These are phyloP conservation scores for Nebria salina DNA, from an alignment of 2,888 invertebrate genomes.

Conservation along the genomic window DNA sequence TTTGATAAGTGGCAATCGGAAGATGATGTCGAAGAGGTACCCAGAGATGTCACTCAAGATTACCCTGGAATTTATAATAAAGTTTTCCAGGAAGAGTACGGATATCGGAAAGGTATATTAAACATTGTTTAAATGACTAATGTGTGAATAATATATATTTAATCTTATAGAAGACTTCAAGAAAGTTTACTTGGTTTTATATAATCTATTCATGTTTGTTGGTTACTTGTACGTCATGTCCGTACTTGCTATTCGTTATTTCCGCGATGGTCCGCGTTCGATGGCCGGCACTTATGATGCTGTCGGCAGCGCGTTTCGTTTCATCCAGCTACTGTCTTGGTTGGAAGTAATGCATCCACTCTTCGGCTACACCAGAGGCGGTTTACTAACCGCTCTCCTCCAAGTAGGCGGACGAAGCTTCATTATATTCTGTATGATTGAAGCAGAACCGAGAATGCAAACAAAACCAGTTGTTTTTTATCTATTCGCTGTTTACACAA, in stretches of 20 bases:
- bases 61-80: slow-evolving; percentile 80
- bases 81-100: slow-evolving; percentile 79
- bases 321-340: slow-evolving; percentile 83
- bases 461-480: slow-evolving; percentile 87
- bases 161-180: slow-evolving; percentile 73
- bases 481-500: slow-evolving; percentile 85
- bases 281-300: slow-evolving; percentile 76
- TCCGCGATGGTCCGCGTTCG: slow-evolving; percentile 77
- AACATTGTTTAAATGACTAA: background rate
- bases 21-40: slow-evolving; percentile 73
- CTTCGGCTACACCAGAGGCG: slow-evolving; percentile 87
- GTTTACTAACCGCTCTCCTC: slow-evolving; percentile 74
- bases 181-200: slow-evolving; percentile 85
- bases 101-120: slow-evolving; percentile 75
- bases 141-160: background rate
- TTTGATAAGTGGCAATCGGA: slow-evolving; percentile 91
- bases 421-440: slow-evolving; percentile 83
- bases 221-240: slow-evolving; percentile 81
- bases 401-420: slow-evolving; percentile 85
- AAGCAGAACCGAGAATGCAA: slow-evolving; percentile 87
- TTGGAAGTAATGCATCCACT: slow-evolving; percentile 90
- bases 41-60: slow-evolving; percentile 77
- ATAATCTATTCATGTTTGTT: slow-evolving; percentile 90
- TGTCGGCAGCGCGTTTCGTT: slow-evolving; percentile 81
- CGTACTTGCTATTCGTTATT: slow-evolving; percentile 79